These are phyloP conservation scores for Drosophila bipectinata DNA, from an alignment of 1,140 invertebrate genomes.

Conservation along the genomic window DNA sequence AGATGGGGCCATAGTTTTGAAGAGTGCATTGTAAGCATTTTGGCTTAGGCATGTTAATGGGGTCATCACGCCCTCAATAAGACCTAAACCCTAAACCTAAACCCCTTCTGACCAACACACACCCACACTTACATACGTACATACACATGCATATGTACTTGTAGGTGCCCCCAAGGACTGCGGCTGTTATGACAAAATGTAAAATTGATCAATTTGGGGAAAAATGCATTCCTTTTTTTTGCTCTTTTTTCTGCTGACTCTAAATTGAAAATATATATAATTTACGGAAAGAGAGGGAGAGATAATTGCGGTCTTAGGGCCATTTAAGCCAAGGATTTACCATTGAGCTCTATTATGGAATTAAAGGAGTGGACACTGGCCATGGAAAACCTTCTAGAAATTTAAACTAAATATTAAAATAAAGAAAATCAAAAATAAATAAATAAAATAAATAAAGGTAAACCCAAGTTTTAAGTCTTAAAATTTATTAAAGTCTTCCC, in stretches of 20 bases:
- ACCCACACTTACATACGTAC: background rate
- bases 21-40: conserved; percentile 55
- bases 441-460: no score
- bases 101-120: background rate
- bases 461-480: background rate
- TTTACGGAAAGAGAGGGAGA: background rate
- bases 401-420: no score
- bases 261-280: conserved; percentile 30
- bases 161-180: conserved; percentile 7
- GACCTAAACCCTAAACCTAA: background rate
- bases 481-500: background rate
- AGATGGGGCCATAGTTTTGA: conserved; percentile 1
- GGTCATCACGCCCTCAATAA: conserved; percentile 35
- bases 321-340: background rate
- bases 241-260: background rate
- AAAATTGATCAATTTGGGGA: conserved; percentile 73
- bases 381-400: no score
- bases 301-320: background rate
- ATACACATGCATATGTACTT: background rate
- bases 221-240: conserved; percentile 10
- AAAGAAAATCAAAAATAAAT: no score
- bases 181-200: conserved; percentile 59
- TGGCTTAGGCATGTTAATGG: conserved; percentile 44
- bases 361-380: no score
- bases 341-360: background rate